Evolutionary conservation across 1,140 invertebrate genomes (phyloP), one percentile per base, ranked within the genome.

Genomic region (Ylistrum balloti): DNA sequence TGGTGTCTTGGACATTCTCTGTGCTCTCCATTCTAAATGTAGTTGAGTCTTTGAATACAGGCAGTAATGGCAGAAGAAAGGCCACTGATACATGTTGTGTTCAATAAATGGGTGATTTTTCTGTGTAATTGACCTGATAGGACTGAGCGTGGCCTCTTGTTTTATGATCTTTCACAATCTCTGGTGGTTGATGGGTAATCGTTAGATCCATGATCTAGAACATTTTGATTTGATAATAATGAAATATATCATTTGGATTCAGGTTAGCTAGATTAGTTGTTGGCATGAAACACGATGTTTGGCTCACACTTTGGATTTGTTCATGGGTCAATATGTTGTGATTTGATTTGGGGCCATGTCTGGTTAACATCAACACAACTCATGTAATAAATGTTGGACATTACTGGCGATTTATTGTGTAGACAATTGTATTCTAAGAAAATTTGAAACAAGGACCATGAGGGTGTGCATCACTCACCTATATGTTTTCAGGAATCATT

Each of bases 171-270:
- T 28, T 28, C 5, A 74, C 56, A 74, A 74, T 74, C 56, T 74
- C 22, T 74, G 56, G 5, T 74, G 56, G n/a, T 74, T 74, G 56
- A 74, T 74, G 56, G 56, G 56, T 74, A 74, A 74, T 74, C 56
- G 56, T 28, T 74, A 74, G 56, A 74, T 74, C 56, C 56, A 74
- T 11, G 56, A 74, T 74, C 56, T 74, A 28, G 56, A 74, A 28
- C 56, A 74, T n/a, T 74, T 74, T 74, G 56, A 74, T 74, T 74
- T 74, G 56, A 74, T 74, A 74, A 74, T 74, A 74, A 74, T 74
- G 56, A 74, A 74, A 74, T 74, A 74, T 74, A 74, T 74, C 56
- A 74, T 74, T 74, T 28, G 22, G 56, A 74, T 74, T 74, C 5
- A 0, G 56, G 56, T 28, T n/a, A 74, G 56, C 56, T 74, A 74